Conservation (phyloP, 2,113 vertebrate species). For the Pseudorhombus dupliciocellatus region DNA sequence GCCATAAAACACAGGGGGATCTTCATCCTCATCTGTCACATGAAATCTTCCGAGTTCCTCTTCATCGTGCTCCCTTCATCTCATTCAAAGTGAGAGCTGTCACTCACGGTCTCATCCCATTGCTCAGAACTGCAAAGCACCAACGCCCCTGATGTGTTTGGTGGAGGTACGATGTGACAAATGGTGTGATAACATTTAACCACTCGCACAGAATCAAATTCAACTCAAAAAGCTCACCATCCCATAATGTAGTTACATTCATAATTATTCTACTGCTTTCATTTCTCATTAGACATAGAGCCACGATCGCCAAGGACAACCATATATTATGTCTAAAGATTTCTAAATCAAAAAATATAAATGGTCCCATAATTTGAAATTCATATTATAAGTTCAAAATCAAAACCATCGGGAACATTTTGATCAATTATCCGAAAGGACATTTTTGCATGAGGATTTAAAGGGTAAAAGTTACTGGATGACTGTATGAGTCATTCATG, state of each 20-base stretch:
- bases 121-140: slow-evolving; percentile 28
- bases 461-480: background rate
- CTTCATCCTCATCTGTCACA: slow-evolving; percentile 55
- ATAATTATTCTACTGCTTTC: too few relatives aligned
- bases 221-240: background rate
- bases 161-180: slow-evolving; percentile 12
- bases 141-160: background rate
- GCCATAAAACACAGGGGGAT: slow-evolving; percentile 31
- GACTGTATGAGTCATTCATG: background rate
- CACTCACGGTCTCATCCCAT: slow-evolving; percentile 24
- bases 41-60: slow-evolving; percentile 42
- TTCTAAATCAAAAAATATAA: background rate
- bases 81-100: slow-evolving; percentile 51
- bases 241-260: background rate
- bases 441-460: too few relatives aligned
- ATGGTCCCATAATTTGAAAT: background rate
- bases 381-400: background rate
- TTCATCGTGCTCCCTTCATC: slow-evolving; percentile 25
- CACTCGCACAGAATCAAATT: background rate
- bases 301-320: too few relatives aligned
- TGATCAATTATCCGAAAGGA: too few relatives aligned
- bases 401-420: background rate
- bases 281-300: too few relatives aligned
- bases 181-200: background rate
- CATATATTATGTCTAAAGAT: background rate